These are phyloP conservation scores for Oreochromis tanganicae DNA, from an alignment of 2,113 vertebrate genomes.

Conservation along the genomic window DNA sequence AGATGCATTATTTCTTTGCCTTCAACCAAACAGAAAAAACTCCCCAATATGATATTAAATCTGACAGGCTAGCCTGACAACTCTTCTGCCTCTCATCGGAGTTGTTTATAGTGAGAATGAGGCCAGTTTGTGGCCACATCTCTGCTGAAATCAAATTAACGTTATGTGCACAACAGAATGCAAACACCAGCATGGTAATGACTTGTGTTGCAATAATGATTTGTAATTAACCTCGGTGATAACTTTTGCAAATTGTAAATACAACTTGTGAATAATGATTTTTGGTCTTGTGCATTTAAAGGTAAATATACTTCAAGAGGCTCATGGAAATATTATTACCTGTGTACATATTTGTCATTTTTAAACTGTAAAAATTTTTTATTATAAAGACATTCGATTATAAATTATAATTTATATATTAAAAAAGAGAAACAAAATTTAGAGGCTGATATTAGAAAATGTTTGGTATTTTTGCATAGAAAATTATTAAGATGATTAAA, in stretches of 20 bases:
- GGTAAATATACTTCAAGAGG: neutral
- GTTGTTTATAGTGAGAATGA: neutral
- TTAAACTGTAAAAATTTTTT: neutral
- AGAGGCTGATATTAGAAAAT: neutral
- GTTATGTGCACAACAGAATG: neutral
- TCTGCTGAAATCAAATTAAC: neutral
- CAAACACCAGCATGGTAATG: neutral
- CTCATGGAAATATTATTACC: neutral
- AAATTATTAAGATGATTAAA: neutral
- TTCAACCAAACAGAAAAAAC: constrained; percentile 15
- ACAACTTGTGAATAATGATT: neutral
- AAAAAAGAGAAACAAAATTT: neutral
- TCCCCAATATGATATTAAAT: constrained; percentile 18
- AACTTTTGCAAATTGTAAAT: neutral
- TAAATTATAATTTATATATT: neutral
- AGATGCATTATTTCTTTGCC: constrained; percentile 24
- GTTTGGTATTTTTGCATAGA: neutral
- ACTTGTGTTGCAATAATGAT: neutral
- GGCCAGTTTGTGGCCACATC: neutral
- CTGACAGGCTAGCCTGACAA: constrained; percentile 15
- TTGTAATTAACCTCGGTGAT: neutral
- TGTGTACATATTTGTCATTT: neutral
- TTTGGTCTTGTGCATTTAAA: neutral
- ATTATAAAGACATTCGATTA: rapidly evolving
- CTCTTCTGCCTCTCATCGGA: neutral